These are phyloP conservation scores for Halcyon smyrnensis DNA, from an alignment of 2,797 vertebrate genomes.

Conservation along the genomic window DNA sequence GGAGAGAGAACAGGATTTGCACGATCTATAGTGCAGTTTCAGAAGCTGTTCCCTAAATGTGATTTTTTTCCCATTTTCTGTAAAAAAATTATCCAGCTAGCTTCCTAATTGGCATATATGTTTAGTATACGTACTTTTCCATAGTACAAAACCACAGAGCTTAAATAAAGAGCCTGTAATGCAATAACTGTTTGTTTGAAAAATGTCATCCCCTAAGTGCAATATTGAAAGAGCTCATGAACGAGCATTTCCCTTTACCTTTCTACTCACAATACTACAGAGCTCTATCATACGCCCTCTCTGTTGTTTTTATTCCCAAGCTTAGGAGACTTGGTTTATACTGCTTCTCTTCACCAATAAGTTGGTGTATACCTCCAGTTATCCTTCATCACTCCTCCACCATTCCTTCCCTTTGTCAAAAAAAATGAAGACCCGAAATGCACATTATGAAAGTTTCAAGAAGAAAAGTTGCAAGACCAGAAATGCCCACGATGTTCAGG, in stretches of 20 bases:
- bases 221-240: not conserved
- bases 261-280: not conserved
- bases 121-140: not conserved
- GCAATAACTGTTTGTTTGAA: not conserved
- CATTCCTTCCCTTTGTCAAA: not conserved
- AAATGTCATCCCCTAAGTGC: not conserved
- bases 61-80: not conserved
- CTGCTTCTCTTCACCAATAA: not conserved
- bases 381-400: not conserved
- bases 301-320: not conserved
- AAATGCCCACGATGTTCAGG: not conserved
- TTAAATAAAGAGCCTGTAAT: not conserved
- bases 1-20: not conserved
- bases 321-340: not conserved
- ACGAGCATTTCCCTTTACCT: not conserved
- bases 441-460: not conserved
- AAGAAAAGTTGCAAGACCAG: not conserved
- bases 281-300: not conserved
- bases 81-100: not conserved
- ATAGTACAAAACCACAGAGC: not conserved
- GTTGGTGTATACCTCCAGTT: fast-evolving
- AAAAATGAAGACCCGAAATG: not conserved
- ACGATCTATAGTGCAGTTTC: not conserved
- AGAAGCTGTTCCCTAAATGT: not conserved
- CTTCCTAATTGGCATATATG: not conserved